Evolutionary conservation across 2,113 vertebrate species (phyloP).

Genomic region (Eleginops maclovinus): DNA sequence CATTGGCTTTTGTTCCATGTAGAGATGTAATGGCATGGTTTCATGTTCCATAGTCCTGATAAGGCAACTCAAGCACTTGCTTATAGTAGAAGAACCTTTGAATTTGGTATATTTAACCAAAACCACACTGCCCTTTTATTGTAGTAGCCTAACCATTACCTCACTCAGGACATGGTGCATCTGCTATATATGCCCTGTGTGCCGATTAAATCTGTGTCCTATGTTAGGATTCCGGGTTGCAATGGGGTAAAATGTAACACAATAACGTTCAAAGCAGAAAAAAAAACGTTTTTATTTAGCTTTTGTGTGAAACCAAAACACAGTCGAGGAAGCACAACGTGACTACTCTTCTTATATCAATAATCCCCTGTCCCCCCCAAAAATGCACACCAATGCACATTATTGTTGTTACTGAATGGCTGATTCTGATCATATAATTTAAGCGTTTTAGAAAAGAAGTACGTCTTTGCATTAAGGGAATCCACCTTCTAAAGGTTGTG

Average conservation of each 20-base stretch:
- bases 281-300: not conserved
- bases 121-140: not conserved
- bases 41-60: not conserved
- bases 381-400: not conserved
- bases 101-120: not conserved
- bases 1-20: not conserved
- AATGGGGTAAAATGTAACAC: not conserved
- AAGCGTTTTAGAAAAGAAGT: constrained; percentile 62
- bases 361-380: not conserved
- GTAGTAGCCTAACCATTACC: not conserved
- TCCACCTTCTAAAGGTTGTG: constrained; percentile 78
- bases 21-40: not conserved
- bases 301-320: not conserved
- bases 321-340: not conserved
- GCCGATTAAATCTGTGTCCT: not conserved
- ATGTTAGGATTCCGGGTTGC: not conserved
- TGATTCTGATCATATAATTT: constrained; percentile 46
- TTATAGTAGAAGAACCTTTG: not conserved
- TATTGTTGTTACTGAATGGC: constrained; percentile 1
- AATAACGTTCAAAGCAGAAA: not conserved
- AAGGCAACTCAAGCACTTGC: not conserved
- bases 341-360: not conserved
- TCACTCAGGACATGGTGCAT: not conserved
- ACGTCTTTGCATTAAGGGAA: constrained; percentile 59
- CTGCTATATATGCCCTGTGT: not conserved